phyloP scores from a whole-genome alignment of 2,113 vertebrate species.

The Trogon melanurus region DNA sequence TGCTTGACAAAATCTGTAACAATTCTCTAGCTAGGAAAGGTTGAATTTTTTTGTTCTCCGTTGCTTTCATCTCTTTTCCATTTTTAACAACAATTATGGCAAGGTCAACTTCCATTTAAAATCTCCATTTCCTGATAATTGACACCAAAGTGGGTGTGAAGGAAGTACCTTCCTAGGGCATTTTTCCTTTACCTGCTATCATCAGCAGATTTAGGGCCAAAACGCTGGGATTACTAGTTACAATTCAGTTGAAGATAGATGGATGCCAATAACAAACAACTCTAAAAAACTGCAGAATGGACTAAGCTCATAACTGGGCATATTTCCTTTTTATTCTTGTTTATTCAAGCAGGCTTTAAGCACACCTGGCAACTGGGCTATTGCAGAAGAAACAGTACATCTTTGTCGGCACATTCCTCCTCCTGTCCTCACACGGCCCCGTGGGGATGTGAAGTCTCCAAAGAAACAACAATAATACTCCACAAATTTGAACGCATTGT shows the following conservation, averaged over 20 bases:
- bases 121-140: neutral
- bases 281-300: neutral
- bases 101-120: neutral
- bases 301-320: neutral
- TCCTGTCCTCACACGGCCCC: neutral
- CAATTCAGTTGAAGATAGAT: neutral
- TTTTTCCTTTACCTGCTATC: neutral
- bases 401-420: neutral
- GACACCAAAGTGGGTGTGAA: neutral
- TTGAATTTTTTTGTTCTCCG: neutral
- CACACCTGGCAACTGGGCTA: neutral
- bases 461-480: neutral
- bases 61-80: neutral
- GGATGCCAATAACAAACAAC: neutral
- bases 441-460: neutral
- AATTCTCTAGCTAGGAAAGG: neutral
- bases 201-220: neutral
- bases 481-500: neutral
- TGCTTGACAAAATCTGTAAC: neutral
- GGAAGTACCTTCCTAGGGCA: neutral
- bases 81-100: neutral
- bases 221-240: neutral
- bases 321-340: neutral
- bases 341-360: neutral
- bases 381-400: neutral